A percentile compares a stretch with the other conserved stretches of the same genome.
phyloP scores from a whole-genome alignment of 1,140 invertebrate genomes.

The Venustaconcha ellipsiformis region DNA sequence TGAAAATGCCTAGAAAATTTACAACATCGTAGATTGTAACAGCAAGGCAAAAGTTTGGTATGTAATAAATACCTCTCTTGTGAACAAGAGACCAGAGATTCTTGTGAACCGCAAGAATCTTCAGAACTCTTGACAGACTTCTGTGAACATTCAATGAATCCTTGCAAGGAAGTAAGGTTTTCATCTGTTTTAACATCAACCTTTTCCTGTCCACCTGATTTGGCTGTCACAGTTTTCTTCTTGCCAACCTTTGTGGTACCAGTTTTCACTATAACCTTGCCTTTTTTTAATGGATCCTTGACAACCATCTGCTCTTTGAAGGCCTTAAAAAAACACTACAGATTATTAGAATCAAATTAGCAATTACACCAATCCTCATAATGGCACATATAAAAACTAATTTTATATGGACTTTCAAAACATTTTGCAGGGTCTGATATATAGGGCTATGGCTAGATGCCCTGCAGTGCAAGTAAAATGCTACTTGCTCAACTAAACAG shows the following conservation, averaged over 20 bases:
- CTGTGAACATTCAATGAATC: conserved; percentile 6
- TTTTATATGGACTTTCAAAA: too few relatives aligned
- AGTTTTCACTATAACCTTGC: conserved; percentile 15
- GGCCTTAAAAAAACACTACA: conserved; percentile 9
- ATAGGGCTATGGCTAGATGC: too few relatives aligned
- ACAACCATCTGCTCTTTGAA: conserved; percentile 14
- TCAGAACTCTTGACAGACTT: conserved; percentile 6
- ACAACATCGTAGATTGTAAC: too few relatives aligned
- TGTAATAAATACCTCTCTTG: conserved; percentile 32
- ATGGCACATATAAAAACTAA: too few relatives aligned
- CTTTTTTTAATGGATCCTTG: conserved; percentile 31
- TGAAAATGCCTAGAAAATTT: too few relatives aligned
- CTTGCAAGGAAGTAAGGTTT: neutral
- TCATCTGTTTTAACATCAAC: neutral
- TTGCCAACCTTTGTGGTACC: conserved; percentile 5
- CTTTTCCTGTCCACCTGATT: neutral
- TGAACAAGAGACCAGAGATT: conserved; percentile 22
- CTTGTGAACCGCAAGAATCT: conserved; percentile 20
- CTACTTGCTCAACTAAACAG: too few relatives aligned
- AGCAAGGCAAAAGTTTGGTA: too few relatives aligned
- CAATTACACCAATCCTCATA: too few relatives aligned
- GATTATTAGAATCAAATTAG: neutral
- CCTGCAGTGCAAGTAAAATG: too few relatives aligned
- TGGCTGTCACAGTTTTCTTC: conserved; percentile 18
- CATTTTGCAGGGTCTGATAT: too few relatives aligned